Evolutionary conservation across 2,113 vertebrate genomes (phyloP), one percentile per base, ranked within the genome.

Genomic region (Prinia subflava): DNA sequence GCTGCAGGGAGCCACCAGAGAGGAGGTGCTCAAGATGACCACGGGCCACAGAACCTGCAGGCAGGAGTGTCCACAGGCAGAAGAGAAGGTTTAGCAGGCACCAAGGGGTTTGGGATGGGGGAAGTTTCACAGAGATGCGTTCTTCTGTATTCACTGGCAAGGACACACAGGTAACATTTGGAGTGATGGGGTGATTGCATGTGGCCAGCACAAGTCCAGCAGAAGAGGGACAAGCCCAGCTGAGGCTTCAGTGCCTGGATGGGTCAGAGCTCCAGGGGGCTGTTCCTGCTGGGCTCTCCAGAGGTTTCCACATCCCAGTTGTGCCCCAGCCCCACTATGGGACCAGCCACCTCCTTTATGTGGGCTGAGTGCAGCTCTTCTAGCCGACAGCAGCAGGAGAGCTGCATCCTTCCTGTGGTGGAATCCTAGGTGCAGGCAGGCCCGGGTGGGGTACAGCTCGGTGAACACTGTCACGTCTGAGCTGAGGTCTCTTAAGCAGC

Each of bases 1-100:
- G 17, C n/a, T 0, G 0, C 1, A 0, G 49, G 35, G 17, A 37
- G 10, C 19, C 3, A 11, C 30, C 31, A 9, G 24, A 5, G 9
- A 0, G 3, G 0, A 3, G 27, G 12, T 3, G 25, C 42, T 49
- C 2, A 2, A 49, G 20, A 24, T 59, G 57, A 23, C 21, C 3
- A 0, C 5, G 6, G 70, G 6, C 13, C 10, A 1, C 2, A 25
- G 25, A 50, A 16, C 27, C 21, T 24, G 46, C 20, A 23, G 42
- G 17, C 30, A 69, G 13, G 21, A 5, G 8, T 35, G 39, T 23
- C 39, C 41, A 10, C 19, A 31, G 14, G 24, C 60, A 6, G 15
- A 16, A 28, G 3, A 24, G 27, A 28, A 41, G 31, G 20, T 15
- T 57, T 5, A 20, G n/a, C 41, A 13, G 33, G 5, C 33, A 6